phyloP scores from a whole-genome alignment of 2,113 vertebrate genomes.

The Chaetops frenatus region DNA sequence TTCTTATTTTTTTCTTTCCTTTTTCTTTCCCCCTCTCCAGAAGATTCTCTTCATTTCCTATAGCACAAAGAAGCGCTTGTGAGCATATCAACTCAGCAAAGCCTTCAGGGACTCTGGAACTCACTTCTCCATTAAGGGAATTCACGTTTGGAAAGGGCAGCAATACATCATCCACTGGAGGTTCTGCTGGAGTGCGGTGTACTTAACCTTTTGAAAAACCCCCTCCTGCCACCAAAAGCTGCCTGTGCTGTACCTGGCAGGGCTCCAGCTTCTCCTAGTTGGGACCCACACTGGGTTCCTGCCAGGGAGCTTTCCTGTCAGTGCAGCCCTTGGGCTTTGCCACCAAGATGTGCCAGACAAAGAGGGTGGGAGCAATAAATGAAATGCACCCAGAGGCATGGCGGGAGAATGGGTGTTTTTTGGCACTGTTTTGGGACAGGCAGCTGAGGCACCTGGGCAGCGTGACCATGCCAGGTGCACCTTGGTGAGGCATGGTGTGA shows the following conservation, averaged over 20 bases:
- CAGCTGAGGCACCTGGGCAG: neutral
- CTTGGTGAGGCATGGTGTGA: neutral
- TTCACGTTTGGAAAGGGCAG: neutral
- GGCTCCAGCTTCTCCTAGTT: neutral
- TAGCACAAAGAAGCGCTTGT: neutral
- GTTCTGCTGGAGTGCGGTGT: neutral
- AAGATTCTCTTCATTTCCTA: neutral
- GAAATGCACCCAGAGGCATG: neutral
- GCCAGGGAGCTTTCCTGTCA: neutral
- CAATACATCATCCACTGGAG: neutral
- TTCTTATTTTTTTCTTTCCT: neutral
- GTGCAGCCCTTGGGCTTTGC: neutral
- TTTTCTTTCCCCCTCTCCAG: rapidly evolving
- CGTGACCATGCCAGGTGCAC: neutral
- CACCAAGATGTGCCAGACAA: rapidly evolving
- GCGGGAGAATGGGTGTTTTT: neutral
- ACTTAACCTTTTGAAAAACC: neutral
- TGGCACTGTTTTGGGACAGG: neutral
- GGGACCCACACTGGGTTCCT: neutral
- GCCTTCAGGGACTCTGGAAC: neutral
- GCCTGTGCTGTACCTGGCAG: neutral
- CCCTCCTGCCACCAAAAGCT: neutral
- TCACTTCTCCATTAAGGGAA: neutral
- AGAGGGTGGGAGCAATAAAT: neutral
- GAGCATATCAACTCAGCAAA: neutral